phyloP scores from a whole-genome alignment of 2,113 vertebrate species.

The Albula glossodonta region DNA sequence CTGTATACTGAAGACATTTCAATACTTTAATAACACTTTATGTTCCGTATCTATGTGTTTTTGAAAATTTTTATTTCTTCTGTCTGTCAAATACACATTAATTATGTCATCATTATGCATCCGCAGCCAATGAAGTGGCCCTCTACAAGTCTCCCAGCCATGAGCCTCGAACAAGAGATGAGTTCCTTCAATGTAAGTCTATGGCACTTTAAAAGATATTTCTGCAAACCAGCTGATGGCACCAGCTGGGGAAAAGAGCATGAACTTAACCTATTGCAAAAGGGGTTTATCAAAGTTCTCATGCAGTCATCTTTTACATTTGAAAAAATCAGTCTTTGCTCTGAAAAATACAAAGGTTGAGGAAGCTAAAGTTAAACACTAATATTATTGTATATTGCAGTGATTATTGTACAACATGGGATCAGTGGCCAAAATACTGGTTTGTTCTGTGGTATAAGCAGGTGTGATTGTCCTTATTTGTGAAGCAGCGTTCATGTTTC shows the following conservation, averaged over 20 bases:
- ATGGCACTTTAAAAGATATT: not conserved
- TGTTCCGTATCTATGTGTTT: not conserved
- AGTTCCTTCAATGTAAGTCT: slow-evolving; percentile 74
- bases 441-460: not conserved
- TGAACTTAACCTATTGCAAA: not conserved
- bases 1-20: too few species aligned
- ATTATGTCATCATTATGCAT: slow-evolving; percentile 26
- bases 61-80: not conserved
- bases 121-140: slow-evolving; percentile 57
- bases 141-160: slow-evolving; percentile 64
- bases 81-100: not conserved
- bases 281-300: not conserved
- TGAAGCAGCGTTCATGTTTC: not conserved
- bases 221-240: not conserved
- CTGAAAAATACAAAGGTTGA: too few species aligned
- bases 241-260: not conserved
- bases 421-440: not conserved
- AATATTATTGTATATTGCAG: too few species aligned
- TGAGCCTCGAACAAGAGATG: slow-evolving; percentile 64
- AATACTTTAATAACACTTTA: too few species aligned
- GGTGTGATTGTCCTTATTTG: not conserved
- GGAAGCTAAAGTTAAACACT: too few species aligned
- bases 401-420: too few species aligned
- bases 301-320: not conserved
- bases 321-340: too few species aligned